Evolutionary conservation across 2,888 invertebrate species (phyloP).

Genomic region (Tinea pellionella): DNA sequence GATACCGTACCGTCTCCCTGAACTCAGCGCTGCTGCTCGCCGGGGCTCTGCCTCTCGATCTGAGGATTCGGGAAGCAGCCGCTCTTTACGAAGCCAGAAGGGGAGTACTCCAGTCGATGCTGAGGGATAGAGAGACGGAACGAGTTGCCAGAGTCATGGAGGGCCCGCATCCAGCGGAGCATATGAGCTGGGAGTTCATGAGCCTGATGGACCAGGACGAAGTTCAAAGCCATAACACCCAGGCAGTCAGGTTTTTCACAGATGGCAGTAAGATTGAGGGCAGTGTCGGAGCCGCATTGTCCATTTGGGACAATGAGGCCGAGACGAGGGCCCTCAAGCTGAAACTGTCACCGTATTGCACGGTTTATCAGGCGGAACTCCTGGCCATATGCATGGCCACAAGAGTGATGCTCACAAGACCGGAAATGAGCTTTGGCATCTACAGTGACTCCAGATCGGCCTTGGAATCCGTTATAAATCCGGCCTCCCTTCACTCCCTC

Average conservation of each 20-base stretch:
- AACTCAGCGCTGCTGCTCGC: too few relatives aligned
- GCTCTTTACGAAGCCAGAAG: too few relatives aligned
- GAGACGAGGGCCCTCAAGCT: background rate
- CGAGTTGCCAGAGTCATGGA: too few relatives aligned
- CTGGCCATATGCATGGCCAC: constrained; percentile 4
- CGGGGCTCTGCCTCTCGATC: too few relatives aligned
- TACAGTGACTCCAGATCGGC: constrained; percentile 14
- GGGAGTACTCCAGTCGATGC: too few relatives aligned
- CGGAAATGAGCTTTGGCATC: background rate
- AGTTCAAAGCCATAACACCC: too few relatives aligned
- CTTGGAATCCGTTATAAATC: background rate
- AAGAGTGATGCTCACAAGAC: background rate
- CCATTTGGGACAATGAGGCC: background rate
- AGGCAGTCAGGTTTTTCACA: background rate
- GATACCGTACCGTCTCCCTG: too few relatives aligned
- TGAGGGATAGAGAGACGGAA: too few relatives aligned
- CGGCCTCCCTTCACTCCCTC: background rate
- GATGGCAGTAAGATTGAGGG: constrained; percentile 14
- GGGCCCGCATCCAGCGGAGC: too few relatives aligned
- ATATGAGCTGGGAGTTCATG: too few relatives aligned
- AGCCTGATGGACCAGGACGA: too few relatives aligned
- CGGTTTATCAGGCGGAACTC: constrained; percentile 15
- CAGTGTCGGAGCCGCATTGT: constrained; percentile 8
- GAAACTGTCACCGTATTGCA: constrained; percentile 2
- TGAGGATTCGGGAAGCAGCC: too few relatives aligned